A percentile compares a stretch with the other conserved stretches of the same genome.
Conservation (phyloP, 2,888 invertebrate genomes). For the Ophion slaviceki region DNA sequence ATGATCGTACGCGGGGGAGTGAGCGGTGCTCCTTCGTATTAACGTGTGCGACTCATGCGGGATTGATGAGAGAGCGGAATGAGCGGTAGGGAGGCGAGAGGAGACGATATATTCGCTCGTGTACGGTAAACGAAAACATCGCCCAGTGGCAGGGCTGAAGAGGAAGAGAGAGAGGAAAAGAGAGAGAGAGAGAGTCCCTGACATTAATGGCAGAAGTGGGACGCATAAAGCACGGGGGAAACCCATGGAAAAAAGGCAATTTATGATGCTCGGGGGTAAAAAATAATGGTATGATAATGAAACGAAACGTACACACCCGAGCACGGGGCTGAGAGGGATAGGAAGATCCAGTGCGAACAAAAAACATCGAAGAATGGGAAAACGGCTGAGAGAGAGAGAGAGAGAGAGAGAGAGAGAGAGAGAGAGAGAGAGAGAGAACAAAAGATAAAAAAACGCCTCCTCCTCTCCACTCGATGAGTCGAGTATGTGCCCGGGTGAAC, state of each 20-base stretch:
- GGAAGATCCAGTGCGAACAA: slow-evolving; percentile 13
- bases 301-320: slow-evolving; percentile 73
- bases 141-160: slow-evolving; percentile 11
- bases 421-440: slow-evolving; percentile 7
- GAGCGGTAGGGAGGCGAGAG: slow-evolving; percentile 10
- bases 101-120: slow-evolving; percentile 19
- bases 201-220: slow-evolving; percentile 82
- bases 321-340: slow-evolving; percentile 38
- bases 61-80: slow-evolving; percentile 14
- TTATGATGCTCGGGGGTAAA: slow-evolving; percentile 77
- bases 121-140: slow-evolving; percentile 12
- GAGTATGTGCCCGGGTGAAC: slow-evolving; percentile 57
- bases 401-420: slow-evolving; percentile 5
- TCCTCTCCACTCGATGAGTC: slow-evolving; percentile 63
- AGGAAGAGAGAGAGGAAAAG: too few species aligned
- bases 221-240: slow-evolving; percentile 79
- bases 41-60: slow-evolving; percentile 39
- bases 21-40: slow-evolving; percentile 53
- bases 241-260: slow-evolving; percentile 79
- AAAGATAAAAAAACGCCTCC: slow-evolving; percentile 57
- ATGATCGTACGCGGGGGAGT: slow-evolving; percentile 71
- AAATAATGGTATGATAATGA: slow-evolving; percentile 82
- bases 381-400: slow-evolving; percentile 2
- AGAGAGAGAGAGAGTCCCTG: slow-evolving; percentile 68
- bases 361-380: slow-evolving; percentile 21